Base-by-base conservation (phyloP, 2,888 invertebrate species). In the Trachelus troglodyta region DNA sequence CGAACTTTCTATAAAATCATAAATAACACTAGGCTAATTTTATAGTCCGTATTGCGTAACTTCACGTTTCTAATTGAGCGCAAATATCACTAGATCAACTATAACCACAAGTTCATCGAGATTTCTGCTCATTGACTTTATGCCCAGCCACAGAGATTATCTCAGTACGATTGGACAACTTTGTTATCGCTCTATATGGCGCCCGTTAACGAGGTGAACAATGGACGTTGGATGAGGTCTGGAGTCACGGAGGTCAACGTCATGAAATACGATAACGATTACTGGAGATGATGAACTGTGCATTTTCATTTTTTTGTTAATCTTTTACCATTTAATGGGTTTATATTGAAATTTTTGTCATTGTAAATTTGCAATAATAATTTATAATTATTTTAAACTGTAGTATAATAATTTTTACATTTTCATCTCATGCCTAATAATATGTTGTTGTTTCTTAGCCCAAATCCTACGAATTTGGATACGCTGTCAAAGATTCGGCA, bases 391-490 rank as follows among this genome's bases (percentile, higher is more conserved):
- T 6, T 37, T 73, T n/a, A 6, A 23, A 34, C 73, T 9, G 11
- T 12, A 0, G 69, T 33, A 33, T 15, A 40, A 2, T 12, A 23
- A 75, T 34, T 76, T 56, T 75, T 77, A 80, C 40, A 69, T 75
- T 34, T 15, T 34, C 11, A 15, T 34, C 30, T 34, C 40, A 33
- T 12, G 56, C 84, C 84, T 56, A 40, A 40, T 15, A 15, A 0
- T 15, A 6, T 15, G 40, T 15, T 12, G 12, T 11, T n/a, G 30
- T 68, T 69, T 92, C 92, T 6, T 92, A 95, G 95, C 95, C 95
- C 1, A 95, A 95, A 88, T 94, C 96, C 0, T 96, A 96, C 91
- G 96, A 96, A 90, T 96, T 96, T 88, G 95, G 95, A 9, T 96
- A 96, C 89, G 95, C 95, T 73, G 96, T 96, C 80, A 96, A 96